Base-by-base conservation (phyloP, 2,797 vertebrate species). In the Acanthurus lineatus region DNA sequence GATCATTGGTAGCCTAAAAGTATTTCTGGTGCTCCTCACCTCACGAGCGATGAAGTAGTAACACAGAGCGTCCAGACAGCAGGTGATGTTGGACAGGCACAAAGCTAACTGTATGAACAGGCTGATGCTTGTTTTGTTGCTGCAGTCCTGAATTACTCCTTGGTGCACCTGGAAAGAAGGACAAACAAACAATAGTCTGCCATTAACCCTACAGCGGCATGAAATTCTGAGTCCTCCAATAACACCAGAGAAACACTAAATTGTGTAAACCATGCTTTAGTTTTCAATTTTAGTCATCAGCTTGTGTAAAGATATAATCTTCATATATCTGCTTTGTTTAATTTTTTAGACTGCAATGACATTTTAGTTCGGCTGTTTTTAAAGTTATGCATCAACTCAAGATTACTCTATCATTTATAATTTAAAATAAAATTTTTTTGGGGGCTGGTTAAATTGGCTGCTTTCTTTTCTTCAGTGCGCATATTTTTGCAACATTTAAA, bases 11-110 rank as follows among this genome's bases (percentile, higher is more conserved):
- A 48, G 57, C 64, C 71, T 93, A 68, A 93, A 51, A 9, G 5
- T 47, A 19, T 77, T 45, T 56, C 11, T 94, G 76, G 86, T 76
- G 77, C 77, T 90, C 44, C 92, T 83, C 78, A 97, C 96, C 88
- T 98, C 96, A 62, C 89, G 92, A 25, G 95, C 93, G 20, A 96
- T 94, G 70, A 98, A 98, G 86, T 98, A 99, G 83, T 98, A 99
- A 84, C 97, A 97, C 69, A 97, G 74, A 20, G 96, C 97, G 4
- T 99, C 97, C 51, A 99, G 93, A 67, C 96, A 98, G 92, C 97
- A 97, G 92, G 97, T 98, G 77, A 97, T 16, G 73, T 99, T 98
- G 73, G 97, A 95, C 44, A 98, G 76, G 16, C 93, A 94, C 92
- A 98, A 81, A 0, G 96, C 77, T 25, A 96, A 11, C 75, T 98